Conservation (phyloP, 2,888 invertebrate genomes). For the Drosophila mercatorum region DNA sequence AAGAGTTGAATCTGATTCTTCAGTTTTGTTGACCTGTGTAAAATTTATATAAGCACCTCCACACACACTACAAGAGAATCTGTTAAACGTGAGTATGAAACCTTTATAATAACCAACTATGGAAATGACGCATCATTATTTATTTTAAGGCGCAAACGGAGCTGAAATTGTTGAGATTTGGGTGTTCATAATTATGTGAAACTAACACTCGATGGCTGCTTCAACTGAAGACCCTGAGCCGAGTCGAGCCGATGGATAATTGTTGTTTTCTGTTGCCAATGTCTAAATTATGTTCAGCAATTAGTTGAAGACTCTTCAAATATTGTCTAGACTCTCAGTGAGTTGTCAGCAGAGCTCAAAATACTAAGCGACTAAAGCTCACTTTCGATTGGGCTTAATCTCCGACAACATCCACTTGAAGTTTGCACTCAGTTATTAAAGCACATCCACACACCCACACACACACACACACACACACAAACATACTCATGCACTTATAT, state of each 20-base stretch:
- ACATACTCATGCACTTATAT: neutral
- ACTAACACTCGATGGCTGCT: conserved; percentile 22
- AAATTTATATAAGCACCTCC: too few species aligned
- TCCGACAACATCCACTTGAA: conserved; percentile 9
- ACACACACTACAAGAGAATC: neutral
- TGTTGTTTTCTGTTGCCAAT: conserved; percentile 14
- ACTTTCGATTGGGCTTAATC: conserved; percentile 3
- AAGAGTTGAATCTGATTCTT: neutral
- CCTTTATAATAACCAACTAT: conserved; percentile 9
- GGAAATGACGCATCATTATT: conserved; percentile 55
- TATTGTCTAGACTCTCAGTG: conserved; percentile 1
- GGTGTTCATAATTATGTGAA: conserved; percentile 14
- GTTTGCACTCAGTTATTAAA: conserved; percentile 13
- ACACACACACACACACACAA: neutral
- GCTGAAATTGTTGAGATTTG: conserved; percentile 14
- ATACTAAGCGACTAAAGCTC: neutral
- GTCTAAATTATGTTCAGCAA: conserved; percentile 30
- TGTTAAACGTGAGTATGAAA: neutral
- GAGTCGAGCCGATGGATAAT: conserved; percentile 19
- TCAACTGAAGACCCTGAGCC: conserved; percentile 39
- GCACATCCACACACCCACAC: conserved; percentile 2
- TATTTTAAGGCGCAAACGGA: conserved; percentile 5
- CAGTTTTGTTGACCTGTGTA: neutral
- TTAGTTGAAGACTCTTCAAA: neutral
- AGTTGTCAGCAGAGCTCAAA: neutral